These are phyloP conservation scores for Microplitis manilae DNA, from an alignment of 2,888 invertebrate species.

Conservation along the genomic window DNA sequence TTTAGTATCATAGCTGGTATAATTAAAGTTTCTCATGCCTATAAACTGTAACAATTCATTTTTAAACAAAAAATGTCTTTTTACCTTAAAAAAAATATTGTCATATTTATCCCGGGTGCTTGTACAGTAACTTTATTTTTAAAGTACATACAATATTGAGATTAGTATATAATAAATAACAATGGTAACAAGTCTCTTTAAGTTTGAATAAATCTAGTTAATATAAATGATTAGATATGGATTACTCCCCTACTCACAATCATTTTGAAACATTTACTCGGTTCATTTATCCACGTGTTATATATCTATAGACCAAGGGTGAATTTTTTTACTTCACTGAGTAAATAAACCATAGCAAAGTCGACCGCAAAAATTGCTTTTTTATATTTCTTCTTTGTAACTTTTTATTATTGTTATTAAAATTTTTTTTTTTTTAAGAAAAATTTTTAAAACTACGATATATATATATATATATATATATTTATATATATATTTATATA, in stretches of 20 bases:
- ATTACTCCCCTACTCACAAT: not conserved
- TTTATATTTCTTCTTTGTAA: not conserved
- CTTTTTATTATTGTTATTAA: no score
- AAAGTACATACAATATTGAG: not conserved
- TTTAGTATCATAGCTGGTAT: no score
- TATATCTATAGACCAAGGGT: not conserved
- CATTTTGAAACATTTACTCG: not conserved
- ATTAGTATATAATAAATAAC: not conserved
- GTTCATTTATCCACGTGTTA: constrained; percentile 1
- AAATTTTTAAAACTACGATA: no score
- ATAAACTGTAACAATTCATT: no score
- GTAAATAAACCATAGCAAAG: not conserved
- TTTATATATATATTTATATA: no score
- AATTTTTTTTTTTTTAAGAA: no score
- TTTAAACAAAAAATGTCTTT: no score
- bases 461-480: no score
- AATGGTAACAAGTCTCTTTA: not conserved
- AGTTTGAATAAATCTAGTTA: not conserved
- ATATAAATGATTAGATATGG: not conserved
- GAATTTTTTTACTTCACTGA: not conserved
- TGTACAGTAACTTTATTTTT: no score
- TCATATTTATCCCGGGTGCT: no score
- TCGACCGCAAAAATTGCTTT: not conserved
- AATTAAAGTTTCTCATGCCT: no score
- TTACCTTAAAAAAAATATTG: no score